Base-by-base conservation (phyloP, 1,140 invertebrate genomes). In the Aphelenchoides avenae region DNA sequence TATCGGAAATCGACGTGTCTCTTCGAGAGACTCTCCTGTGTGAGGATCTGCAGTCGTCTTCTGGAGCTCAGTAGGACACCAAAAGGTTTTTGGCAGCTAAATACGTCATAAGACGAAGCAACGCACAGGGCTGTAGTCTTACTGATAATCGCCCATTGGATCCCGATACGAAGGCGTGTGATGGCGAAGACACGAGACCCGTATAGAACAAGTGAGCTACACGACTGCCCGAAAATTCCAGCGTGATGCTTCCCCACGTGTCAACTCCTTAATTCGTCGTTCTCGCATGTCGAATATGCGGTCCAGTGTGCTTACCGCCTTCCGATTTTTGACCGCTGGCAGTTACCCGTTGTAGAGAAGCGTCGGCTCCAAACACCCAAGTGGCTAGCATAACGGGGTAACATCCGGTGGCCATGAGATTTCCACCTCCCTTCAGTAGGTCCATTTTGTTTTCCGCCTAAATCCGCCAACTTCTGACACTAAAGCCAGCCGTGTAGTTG, bases 231-330 rank as follows among this genome's bases (percentile, higher is more conserved):
- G 30, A 18, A 48, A 49, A 49, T 22, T 49, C 47, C 47, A 49
- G 51, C 30, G 47, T 49, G n/a, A 49, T 46, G 51, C 30, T 49
- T 7, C 47, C 47, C 47, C 47, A 49, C 13, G 34, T 36, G 34
- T 18, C 13, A 36, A 36, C 34, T 36, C 13, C 34, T 13, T 13
- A 13, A 13, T 36, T 36, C 13, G 34, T 13, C 34, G 18, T 18
- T 36, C 34, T 36, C 18, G 11, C 13, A 18, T 36, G 11, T 36
- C 34, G 34, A 36, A 36, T 13, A 13, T 18, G 18, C 34, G 18
- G 34, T 36, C 13, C 13, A 36, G 34, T 36, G n/a, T 36, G 34
- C 13, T 13, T 13, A 36, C 13, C 18, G 13, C 18, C 18, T 36
- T 36, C 18, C 34, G 34, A 36, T 36, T 36, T 36, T 36, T 36